Percentiles rank a stretch among this genome's conserved stretches.
phyloP scores from a whole-genome alignment of 2,888 invertebrate species.

The Altica lythri region DNA sequence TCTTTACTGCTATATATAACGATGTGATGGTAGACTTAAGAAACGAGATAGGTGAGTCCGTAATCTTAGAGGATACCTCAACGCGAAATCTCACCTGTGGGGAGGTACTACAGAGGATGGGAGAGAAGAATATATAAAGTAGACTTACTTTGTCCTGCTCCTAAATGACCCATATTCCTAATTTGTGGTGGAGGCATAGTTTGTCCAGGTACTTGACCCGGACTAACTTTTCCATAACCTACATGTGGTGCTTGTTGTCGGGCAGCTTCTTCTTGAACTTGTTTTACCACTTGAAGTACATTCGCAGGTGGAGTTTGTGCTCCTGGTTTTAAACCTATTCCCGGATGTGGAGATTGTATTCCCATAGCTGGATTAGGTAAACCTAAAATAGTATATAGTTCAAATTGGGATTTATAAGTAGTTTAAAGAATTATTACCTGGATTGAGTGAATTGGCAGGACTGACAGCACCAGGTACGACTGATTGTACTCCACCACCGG shows the following conservation, averaged over 20 bases:
- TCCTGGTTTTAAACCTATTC: conserved; percentile 62
- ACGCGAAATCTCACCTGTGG: no score
- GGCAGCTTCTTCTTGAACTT: conserved; percentile 90
- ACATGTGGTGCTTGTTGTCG: conserved; percentile 81
- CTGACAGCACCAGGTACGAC: conserved; percentile 62
- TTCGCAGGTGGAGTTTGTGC: conserved; percentile 77
- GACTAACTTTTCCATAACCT: conserved; percentile 76
- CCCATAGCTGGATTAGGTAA: conserved; percentile 58
- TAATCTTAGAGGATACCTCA: no score
- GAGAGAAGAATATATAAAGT: no score
- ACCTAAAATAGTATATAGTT: conserved; percentile 39
- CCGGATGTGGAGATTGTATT: conserved; percentile 57
- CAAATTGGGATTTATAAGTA: background rate
- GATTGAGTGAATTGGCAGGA: conserved; percentile 50
- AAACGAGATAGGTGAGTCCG: no score
- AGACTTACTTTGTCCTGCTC: conserved; percentile 56
- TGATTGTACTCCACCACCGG: conserved; percentile 51
- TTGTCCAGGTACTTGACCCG: conserved; percentile 60
- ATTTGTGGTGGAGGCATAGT: conserved; percentile 66
- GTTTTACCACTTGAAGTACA: conserved; percentile 70
- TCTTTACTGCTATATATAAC: no score
- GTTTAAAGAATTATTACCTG: conserved; percentile 33
- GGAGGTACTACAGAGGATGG: no score
- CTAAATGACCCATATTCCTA: conserved; percentile 53
- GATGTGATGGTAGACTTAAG: no score